Percentiles rank a stretch among this genome's conserved stretches.
Evolutionary conservation across 2,113 vertebrate species (phyloP).

Genomic region (Neodontobutis hainanensis): DNA sequence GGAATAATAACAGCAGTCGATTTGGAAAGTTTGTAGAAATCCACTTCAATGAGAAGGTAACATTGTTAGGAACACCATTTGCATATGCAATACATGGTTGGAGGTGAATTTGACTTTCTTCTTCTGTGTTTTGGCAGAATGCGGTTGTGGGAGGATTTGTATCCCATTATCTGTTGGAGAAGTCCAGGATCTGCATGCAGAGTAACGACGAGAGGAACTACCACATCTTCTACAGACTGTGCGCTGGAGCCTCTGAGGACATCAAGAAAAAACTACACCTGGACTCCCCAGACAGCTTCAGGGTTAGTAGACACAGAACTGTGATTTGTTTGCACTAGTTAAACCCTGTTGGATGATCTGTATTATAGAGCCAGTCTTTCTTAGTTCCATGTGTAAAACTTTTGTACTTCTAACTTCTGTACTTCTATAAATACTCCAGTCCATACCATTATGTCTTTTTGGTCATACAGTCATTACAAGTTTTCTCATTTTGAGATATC

Average conservation of each 20-base stretch:
- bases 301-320: constrained; percentile 80
- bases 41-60: constrained; percentile 97
- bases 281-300: constrained; percentile 93
- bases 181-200: constrained; percentile 98
- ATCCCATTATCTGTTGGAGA: constrained; percentile 97
- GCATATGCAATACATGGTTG: neutral
- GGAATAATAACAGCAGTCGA: constrained; percentile 98
- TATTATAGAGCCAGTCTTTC: no score
- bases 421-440: no score
- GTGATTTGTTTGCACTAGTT: no score
- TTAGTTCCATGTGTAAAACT: no score
- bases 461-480: no score
- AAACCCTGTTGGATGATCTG: no score
- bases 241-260: constrained; percentile 94
- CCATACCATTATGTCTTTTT: no score
- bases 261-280: constrained; percentile 91
- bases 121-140: constrained; percentile 77
- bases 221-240: constrained; percentile 97
- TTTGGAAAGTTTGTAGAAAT: constrained; percentile 99
- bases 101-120: neutral
- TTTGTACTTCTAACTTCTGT: no score
- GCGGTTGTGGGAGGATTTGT: constrained; percentile 97
- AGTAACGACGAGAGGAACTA: constrained; percentile 98
- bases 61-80: neutral
- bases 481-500: no score